These are phyloP conservation scores for Melangyna quadrimaculata DNA, from an alignment of 2,888 invertebrate genomes.

Conservation along the genomic window DNA sequence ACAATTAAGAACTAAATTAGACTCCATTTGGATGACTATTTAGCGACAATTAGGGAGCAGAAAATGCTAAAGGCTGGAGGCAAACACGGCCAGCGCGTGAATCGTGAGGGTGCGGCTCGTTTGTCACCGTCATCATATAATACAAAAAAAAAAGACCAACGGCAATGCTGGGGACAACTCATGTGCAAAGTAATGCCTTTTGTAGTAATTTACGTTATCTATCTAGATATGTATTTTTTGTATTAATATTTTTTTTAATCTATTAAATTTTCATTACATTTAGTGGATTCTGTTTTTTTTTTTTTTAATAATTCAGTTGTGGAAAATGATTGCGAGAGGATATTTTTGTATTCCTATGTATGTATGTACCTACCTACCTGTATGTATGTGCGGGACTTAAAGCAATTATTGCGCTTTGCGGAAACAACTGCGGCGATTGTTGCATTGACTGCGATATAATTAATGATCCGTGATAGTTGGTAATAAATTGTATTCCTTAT, in stretches of 20 bases:
- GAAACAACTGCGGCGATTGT: slow-evolving; percentile 52
- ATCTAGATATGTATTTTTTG: neutral
- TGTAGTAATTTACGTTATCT: neutral
- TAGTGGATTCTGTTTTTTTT: slow-evolving; percentile 13
- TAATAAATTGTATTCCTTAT: slow-evolving; percentile 68
- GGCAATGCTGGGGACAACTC: neutral
- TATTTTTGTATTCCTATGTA: neutral
- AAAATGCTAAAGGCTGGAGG: neutral
- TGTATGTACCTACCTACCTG: neutral
- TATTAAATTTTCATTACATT: slow-evolving; percentile 35
- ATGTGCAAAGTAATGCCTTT: slow-evolving; percentile 22
- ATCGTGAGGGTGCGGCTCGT: slow-evolving; percentile 43
- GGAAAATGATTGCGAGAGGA: slow-evolving; percentile 33
- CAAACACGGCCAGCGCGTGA: neutral
- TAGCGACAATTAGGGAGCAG: slow-evolving; percentile 38
- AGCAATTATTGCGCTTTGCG: slow-evolving; percentile 64
- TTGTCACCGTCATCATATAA: slow-evolving; percentile 21
- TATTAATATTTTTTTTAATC: slow-evolving; percentile 19
- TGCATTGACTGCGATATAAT: slow-evolving; percentile 66
- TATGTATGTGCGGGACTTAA: slow-evolving; percentile 29
- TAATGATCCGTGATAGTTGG: slow-evolving; percentile 70
- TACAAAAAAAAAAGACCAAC: neutral
- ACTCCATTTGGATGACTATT: slow-evolving; percentile 52
- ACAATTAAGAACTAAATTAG: slow-evolving; percentile 61
- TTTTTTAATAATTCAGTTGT: slow-evolving; percentile 41